phyloP scores from a whole-genome alignment of 2,888 invertebrate species.

The Marasmarcha lunaedactyla region DNA sequence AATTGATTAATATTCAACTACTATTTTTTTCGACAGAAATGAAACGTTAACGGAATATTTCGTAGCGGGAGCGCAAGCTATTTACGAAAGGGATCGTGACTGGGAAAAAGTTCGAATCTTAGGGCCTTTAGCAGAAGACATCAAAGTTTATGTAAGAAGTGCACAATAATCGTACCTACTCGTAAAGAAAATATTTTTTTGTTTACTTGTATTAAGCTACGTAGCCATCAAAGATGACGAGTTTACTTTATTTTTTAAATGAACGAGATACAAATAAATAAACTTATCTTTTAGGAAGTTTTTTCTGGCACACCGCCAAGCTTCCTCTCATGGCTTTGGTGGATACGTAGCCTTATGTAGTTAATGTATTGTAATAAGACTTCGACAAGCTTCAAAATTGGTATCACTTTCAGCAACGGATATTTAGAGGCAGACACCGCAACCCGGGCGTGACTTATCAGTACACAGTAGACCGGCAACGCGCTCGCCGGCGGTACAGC shows the following conservation, averaged over 20 bases:
- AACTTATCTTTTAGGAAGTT: no score
- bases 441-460: slow-evolving; percentile 88
- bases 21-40: slow-evolving; percentile 52
- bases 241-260: no score
- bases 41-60: slow-evolving; percentile 83
- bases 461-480: slow-evolving; percentile 76
- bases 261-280: no score
- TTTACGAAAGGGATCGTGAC: slow-evolving; percentile 83
- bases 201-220: no score
- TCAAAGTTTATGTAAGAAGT: slow-evolving; percentile 86
- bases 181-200: neutral
- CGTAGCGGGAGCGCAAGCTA: slow-evolving; percentile 82
- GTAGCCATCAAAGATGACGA: no score
- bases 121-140: slow-evolving; percentile 84
- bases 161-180: slow-evolving; percentile 12
- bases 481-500: slow-evolving; percentile 65
- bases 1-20: no score
- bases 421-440: slow-evolving; percentile 78
- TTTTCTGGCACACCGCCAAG: no score
- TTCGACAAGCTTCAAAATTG: no score
- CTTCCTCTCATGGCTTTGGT: no score
- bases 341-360: no score
- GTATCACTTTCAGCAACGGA: slow-evolving; percentile 66
- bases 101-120: slow-evolving; percentile 85
- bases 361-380: no score